phyloP scores from a whole-genome alignment of 2,888 invertebrate species.

The Parnassius orleans region DNA sequence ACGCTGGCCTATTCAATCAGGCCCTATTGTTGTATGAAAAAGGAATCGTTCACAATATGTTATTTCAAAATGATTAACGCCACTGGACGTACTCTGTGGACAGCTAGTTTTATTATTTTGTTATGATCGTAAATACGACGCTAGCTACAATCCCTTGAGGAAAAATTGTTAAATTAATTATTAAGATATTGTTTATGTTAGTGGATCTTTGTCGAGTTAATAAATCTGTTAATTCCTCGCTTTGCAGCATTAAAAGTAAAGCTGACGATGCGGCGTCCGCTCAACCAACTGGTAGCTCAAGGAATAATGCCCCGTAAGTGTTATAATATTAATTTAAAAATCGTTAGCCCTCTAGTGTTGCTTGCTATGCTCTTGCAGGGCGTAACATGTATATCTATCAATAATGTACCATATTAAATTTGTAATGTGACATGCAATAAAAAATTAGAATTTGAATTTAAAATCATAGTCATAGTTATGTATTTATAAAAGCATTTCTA shows the following conservation, averaged over 20 bases:
- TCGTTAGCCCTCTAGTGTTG: too few relatives aligned
- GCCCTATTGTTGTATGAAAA: conserved; percentile 58
- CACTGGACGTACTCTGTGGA: conserved; percentile 2
- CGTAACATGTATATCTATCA: too few relatives aligned
- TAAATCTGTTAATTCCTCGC: conserved; percentile 42
- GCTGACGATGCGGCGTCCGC: conserved; percentile 95
- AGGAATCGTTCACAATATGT: conserved; percentile 41
- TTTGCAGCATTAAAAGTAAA: conserved; percentile 97
- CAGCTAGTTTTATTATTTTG: not conserved
- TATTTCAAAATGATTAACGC: conserved; percentile 9
- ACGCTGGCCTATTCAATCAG: conserved; percentile 53
- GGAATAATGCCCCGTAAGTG: conserved; percentile 99
- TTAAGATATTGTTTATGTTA: not conserved
- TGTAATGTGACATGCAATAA: too few relatives aligned
- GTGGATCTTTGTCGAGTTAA: conserved; percentile 3
- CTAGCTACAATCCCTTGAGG: conserved; percentile 5
- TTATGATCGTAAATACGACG: not conserved
- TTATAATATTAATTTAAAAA: not conserved
- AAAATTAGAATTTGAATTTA: not conserved
- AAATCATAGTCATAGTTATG: conserved; percentile 2
- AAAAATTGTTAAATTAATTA: conserved; percentile 8
- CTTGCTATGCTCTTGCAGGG: too few relatives aligned
- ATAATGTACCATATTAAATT: too few relatives aligned
- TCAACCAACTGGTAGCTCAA: conserved; percentile 97
- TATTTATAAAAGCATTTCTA: conserved; percentile 29